Percentiles rank a stretch among this genome's conserved stretches.
Evolutionary conservation across 2,888 invertebrate species (phyloP).

Genomic region (Ganaspis brasiliensis): DNA sequence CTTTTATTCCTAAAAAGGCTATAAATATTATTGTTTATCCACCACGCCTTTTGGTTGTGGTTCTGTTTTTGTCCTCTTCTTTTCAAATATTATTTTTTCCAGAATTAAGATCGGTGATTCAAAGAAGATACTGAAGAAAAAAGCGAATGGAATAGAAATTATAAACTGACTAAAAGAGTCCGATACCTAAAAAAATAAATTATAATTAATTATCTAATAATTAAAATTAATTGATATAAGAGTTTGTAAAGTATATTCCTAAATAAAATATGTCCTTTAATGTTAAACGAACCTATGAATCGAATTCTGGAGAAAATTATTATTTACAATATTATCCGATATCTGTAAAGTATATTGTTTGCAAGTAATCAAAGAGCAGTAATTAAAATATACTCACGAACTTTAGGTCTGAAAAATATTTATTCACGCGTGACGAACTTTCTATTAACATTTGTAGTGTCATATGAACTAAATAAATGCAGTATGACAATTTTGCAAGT

Average conservation of each 20-base stretch:
- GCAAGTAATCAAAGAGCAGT: too few relatives aligned
- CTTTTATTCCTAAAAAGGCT: too few relatives aligned
- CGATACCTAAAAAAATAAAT: conserved; percentile 4
- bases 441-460: conserved; percentile 21
- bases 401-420: not conserved
- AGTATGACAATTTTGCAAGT: conserved; percentile 50
- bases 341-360: too few relatives aligned
- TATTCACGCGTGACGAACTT: not conserved
- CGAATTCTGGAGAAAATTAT: too few relatives aligned
- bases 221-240: not conserved
- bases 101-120: conserved; percentile 56
- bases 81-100: conserved; percentile 48
- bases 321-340: too few relatives aligned
- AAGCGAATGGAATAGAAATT: conserved; percentile 32
- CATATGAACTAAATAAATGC: conserved; percentile 50
- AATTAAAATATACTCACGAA: too few relatives aligned
- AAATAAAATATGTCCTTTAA: not conserved
- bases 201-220: not conserved
- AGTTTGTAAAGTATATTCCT: not conserved
- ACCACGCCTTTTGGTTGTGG: not conserved
- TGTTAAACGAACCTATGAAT: too few relatives aligned
- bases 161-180: conserved; percentile 45
- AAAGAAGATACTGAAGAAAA: conserved; percentile 54
- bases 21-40: not conserved
- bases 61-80: not conserved